Evolutionary conservation across 2,888 invertebrate genomes (phyloP), one percentile per base, ranked within the genome.

Genomic region (Sinodicranocentrus sp.): DNA sequence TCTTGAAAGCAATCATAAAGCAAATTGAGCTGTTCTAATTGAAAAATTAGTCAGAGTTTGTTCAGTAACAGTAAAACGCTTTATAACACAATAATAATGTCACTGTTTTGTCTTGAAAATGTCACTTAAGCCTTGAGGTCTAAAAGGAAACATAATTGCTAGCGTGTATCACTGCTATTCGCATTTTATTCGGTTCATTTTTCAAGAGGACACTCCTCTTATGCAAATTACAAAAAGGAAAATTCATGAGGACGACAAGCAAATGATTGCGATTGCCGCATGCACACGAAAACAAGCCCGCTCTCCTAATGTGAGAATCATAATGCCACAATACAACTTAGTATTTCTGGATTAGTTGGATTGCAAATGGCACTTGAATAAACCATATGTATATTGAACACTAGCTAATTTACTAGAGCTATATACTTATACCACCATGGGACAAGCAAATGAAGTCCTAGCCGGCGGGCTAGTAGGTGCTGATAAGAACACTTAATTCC

Each of bases 401-500:
- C 15, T n/a, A n/a, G 48, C 15, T 48, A 48, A 48, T 48, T 48
- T n/a, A 48, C 48, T n/a, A 48, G 48, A 10, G 48, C n/a, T 15
- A 67, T 33, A 43, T 65, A 61, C 15, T 59, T 2, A 52, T 54
- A 26, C 28, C 67, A 26, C 25, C 8, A 17, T 61, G 61, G 61
- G 73, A 26, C 44, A 73, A 23, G 25, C 44, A 73, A 63, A 75
- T 63, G 75, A 75, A 75, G 75, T 65, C 75, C 65, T 65, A n/a
- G 75, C 75, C 75, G 33, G 39, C 75, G 75, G 75, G 75, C 65
- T 65, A 52, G 39, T 48, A 33, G 63, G 75, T 63, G 75, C 75
- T 75, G 75, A 75, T 75, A 75, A 75, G 65, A 75, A 65, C 75
- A 63, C 75, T 65, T 75, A 75, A 75, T 75, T 75, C 75, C 75